A percentile compares a stretch with the other conserved stretches of the same genome.
phyloP scores from a whole-genome alignment of 2,888 invertebrate species.

The Ormyrus labotus region DNA sequence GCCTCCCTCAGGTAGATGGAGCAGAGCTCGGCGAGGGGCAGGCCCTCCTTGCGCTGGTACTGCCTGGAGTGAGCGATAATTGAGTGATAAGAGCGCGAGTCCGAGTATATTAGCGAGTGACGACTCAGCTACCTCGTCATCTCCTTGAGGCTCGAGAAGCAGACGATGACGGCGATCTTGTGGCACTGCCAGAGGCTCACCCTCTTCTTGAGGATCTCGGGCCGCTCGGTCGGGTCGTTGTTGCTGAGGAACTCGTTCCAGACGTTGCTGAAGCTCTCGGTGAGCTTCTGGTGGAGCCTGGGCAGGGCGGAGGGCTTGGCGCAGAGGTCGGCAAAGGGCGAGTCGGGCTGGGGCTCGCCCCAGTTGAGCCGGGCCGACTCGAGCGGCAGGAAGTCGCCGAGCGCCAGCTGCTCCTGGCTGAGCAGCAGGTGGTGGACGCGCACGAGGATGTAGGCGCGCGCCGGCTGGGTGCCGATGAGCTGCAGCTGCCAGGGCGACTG shows the following conservation, averaged over 20 bases:
- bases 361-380: slow-evolving; percentile 64
- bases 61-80: slow-evolving; percentile 42
- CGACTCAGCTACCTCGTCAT: slow-evolving; percentile 75
- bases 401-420: slow-evolving; percentile 84
- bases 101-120: no score
- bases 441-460: slow-evolving; percentile 76
- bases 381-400: slow-evolving; percentile 86
- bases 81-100: no score
- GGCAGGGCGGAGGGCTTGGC: slow-evolving; percentile 78
- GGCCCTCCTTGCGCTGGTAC: slow-evolving; percentile 63
- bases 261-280: slow-evolving; percentile 83
- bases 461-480: slow-evolving; percentile 76
- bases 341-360: slow-evolving; percentile 57
- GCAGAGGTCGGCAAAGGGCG: slow-evolving; percentile 71
- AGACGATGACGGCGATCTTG: slow-evolving; percentile 81
- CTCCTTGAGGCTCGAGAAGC: slow-evolving; percentile 81
- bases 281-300: slow-evolving; percentile 82
- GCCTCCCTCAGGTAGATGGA: slow-evolving; percentile 62
- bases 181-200: slow-evolving; percentile 80
- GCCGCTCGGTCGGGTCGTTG: slow-evolving; percentile 86
- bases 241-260: slow-evolving; percentile 90
- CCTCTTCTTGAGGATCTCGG: slow-evolving; percentile 80
- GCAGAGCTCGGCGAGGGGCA: slow-evolving; percentile 60
- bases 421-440: slow-evolving; percentile 87
- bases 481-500: slow-evolving; percentile 90